These are phyloP conservation scores for Murina feae DNA, from an alignment of 2,113 vertebrate species.

Conservation along the genomic window DNA sequence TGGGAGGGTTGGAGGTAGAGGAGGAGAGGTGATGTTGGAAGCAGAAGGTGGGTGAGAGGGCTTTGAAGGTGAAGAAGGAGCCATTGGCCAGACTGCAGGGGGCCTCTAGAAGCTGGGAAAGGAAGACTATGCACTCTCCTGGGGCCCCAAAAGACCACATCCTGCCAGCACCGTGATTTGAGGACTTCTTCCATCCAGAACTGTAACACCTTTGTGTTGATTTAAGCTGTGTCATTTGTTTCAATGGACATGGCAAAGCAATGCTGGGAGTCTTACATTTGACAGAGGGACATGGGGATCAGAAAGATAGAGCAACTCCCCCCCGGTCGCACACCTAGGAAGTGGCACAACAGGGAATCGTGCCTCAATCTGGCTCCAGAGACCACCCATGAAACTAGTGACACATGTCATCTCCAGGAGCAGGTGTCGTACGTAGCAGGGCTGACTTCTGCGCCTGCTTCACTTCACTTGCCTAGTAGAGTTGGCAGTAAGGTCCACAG, in stretches of 20 bases:
- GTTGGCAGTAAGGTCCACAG: background rate
- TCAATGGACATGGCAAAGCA: background rate
- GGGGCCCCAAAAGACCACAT: background rate
- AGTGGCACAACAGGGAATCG: fast-evolving
- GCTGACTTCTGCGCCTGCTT: background rate
- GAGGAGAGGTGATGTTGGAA: background rate
- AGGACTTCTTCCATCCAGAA: background rate
- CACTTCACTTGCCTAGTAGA: background rate
- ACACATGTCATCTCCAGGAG: background rate
- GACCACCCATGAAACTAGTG: background rate
- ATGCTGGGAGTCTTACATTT: background rate
- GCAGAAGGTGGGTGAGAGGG: background rate
- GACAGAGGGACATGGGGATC: background rate
- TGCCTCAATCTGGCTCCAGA: background rate
- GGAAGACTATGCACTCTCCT: background rate
- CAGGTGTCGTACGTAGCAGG: background rate
- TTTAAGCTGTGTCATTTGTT: background rate
- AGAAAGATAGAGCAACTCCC: background rate
- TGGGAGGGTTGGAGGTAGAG: background rate
- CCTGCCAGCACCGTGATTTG: background rate
- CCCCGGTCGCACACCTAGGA: no score
- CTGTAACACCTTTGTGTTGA: background rate
- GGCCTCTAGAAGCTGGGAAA: background rate
- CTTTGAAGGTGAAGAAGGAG: background rate
- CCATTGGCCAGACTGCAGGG: background rate